Base-by-base conservation (phyloP, 2,797 vertebrate species). In the Sorex maritimensis region DNA sequence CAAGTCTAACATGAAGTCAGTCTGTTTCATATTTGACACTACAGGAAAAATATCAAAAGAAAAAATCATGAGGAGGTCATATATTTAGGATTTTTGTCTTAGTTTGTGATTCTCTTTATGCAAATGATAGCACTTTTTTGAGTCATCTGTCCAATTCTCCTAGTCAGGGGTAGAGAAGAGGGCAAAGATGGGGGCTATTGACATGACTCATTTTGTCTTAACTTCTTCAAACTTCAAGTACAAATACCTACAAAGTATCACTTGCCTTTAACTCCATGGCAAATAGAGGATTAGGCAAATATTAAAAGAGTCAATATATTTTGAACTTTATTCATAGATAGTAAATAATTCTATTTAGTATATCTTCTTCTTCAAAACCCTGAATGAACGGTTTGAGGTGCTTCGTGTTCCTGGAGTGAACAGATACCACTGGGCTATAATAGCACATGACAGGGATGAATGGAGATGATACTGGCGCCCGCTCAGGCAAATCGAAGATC, bases 11-110 rank as follows among this genome's bases (percentile, higher is more conserved):
- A 12, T 17, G 15, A 72, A 46, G 58, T 91, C 3, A 72, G 28
- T 81, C 10, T 58, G 11, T 58, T 89, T 86, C 77, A 79, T 72
- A 75, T 81, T 74, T 79, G 30, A 78, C 0, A 86, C 73, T 23
- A 83, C 49, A 34, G 21, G 26, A 71, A 91, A 95, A 93, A 93
- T 55, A 69, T 30, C 68, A 93, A 77, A 90, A 81, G 17, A n/a
- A 92, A 75, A 89, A 94, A 78, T 65, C 3, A 14, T 28, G 5
- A 19, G 77, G 12, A 91, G 77, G 41, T 3, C 26, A 41, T 14
- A 30, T 58, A 83, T 71, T 90, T 90, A 67, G 49, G 34, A 88
- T 17, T 74, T 74, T 79, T 92, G 58, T 61, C 21, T 84, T 46
- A 84, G 10, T 67, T 65, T 74, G 72, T 72, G 86, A 89, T 30